Percentiles rank a stretch among this genome's conserved stretches.
phyloP scores from a whole-genome alignment of 2,888 invertebrate genomes.

The Encarsia formosa region DNA sequence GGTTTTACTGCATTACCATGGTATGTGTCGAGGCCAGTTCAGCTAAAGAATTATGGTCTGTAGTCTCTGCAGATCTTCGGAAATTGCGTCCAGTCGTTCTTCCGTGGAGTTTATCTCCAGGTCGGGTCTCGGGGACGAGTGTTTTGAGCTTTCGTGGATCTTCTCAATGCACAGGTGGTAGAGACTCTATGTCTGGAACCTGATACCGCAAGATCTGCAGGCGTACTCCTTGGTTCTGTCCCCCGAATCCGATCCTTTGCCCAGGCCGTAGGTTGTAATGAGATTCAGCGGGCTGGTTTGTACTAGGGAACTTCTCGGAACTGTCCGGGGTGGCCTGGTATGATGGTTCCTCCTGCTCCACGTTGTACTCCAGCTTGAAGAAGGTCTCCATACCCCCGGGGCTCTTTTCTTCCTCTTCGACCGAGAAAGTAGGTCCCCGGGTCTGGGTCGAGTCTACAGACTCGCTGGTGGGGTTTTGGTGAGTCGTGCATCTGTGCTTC shows the following conservation, averaged over 20 bases:
- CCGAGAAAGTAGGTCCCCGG: constrained; percentile 18
- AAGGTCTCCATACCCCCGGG: constrained; percentile 44
- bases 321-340: constrained; percentile 39
- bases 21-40: too few species aligned
- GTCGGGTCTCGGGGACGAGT: constrained; percentile 36
- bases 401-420: constrained; percentile 41
- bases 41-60: constrained; percentile 88
- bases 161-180: constrained; percentile 41
- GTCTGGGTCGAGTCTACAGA: constrained; percentile 32
- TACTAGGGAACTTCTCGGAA: constrained; percentile 50
- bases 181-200: constrained; percentile 53
- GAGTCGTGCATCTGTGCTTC: constrained; percentile 66
- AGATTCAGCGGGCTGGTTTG: constrained; percentile 77
- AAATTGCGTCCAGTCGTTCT: constrained; percentile 58
- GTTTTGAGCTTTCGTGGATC: constrained; percentile 42
- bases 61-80: constrained; percentile 81
- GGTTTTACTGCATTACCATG: too few species aligned
- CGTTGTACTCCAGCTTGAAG: constrained; percentile 45
- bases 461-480: constrained; percentile 51
- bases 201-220: constrained; percentile 54
- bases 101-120: constrained; percentile 48
- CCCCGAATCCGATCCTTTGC: constrained; percentile 52
- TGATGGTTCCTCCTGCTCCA: constrained; percentile 46
- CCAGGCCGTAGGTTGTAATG: constrained; percentile 65
- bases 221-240: constrained; percentile 53